Percentiles rank a stretch among this genome's conserved stretches.
These are phyloP conservation scores for Melanostoma scalare DNA, from an alignment of 2,888 invertebrate species.

Conservation along the genomic window DNA sequence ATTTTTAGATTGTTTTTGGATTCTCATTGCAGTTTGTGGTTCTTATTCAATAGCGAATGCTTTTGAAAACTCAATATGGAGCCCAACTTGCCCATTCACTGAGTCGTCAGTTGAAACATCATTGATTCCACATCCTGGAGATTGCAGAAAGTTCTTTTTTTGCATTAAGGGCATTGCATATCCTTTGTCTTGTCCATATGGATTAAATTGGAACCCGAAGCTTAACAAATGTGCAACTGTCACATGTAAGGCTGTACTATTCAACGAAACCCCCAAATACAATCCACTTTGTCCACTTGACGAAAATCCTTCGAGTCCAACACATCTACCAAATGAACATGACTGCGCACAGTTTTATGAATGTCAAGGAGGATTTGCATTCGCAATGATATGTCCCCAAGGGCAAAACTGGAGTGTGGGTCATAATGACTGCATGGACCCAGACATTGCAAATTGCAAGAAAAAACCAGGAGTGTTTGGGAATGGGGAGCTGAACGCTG, in stretches of 20 bases:
- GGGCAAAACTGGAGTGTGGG: conserved; percentile 45
- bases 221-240: neutral
- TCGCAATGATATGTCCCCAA: conserved; percentile 5
- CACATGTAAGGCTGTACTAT: neutral
- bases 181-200: conserved; percentile 18
- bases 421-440: conserved; percentile 11
- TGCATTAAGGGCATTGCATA: conserved; percentile 39
- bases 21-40: neutral
- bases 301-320: neutral
- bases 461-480: neutral
- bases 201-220: conserved; percentile 30
- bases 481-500: neutral
- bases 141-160: conserved; percentile 34
- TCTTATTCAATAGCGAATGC: neutral
- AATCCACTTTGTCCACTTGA: conserved; percentile 35
- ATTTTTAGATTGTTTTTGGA: conserved; percentile 23
- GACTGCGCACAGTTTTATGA: conserved; percentile 25
- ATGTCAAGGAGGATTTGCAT: conserved; percentile 35
- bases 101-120: neutral
- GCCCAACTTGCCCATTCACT: conserved; percentile 7
- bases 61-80: conserved; percentile 17
- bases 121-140: conserved; percentile 35
- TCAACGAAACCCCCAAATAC: neutral
- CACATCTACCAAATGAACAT: conserved; percentile 14
- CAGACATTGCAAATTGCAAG: conserved; percentile 12